Percentiles rank a stretch among this genome's conserved stretches.
These are phyloP conservation scores for Paratrypauchen microcephalus DNA, from an alignment of 2,797 vertebrate species.

Conservation along the genomic window DNA sequence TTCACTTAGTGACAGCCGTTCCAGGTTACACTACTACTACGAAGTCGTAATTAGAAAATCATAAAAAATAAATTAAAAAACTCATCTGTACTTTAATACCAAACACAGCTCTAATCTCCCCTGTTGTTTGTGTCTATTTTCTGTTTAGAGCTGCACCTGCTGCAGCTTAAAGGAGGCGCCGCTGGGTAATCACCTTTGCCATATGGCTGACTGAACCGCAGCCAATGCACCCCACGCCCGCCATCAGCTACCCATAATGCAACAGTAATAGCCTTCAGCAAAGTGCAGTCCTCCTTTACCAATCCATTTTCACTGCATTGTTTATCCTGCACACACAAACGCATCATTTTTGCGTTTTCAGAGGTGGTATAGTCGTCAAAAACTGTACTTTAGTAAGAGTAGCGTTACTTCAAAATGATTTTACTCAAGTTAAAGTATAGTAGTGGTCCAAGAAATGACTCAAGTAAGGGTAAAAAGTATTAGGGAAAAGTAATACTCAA, in stretches of 20 bases:
- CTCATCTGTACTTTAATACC: neutral
- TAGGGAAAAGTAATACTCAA: no score
- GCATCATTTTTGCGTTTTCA: neutral
- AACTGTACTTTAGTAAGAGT: no score
- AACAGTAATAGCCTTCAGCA: slow-evolving; percentile 15
- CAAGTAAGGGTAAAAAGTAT: no score
- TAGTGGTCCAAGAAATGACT: no score
- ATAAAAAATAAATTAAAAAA: no score
- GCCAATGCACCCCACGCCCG: slow-evolving; percentile 25
- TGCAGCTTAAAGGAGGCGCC: slow-evolving; percentile 14
- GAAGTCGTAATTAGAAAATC: no score
- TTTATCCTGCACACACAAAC: neutral
- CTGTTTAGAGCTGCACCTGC: slow-evolving; percentile 34
- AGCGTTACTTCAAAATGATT: no score
- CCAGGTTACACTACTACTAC: no score
- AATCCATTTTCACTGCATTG: neutral
- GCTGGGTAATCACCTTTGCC: slow-evolving; percentile 32
- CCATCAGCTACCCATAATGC: slow-evolving; percentile 24
- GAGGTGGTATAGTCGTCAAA: no score
- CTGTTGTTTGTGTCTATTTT: slow-evolving; percentile 11
- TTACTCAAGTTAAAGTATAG: no score
- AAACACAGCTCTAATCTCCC: neutral
- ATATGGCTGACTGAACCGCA: slow-evolving; percentile 31
- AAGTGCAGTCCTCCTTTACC: neutral
- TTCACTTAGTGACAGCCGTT: no score